Percentiles rank a stretch among this genome's conserved stretches.
These are phyloP conservation scores for Plecturocebus donacophilus DNA, from an alignment of 2,113 vertebrate genomes.

Conservation along the genomic window DNA sequence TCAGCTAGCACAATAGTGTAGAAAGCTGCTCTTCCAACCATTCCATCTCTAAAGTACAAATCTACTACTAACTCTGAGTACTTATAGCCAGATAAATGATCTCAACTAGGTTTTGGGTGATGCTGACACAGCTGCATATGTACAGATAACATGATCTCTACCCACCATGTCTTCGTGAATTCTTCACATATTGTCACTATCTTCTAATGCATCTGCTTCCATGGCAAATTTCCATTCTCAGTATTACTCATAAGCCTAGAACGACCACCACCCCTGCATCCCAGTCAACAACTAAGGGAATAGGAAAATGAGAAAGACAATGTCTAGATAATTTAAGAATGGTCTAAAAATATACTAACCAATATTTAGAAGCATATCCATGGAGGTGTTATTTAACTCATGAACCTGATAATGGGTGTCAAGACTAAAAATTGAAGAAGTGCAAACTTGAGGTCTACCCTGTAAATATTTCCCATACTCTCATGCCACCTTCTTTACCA, in stretches of 20 bases:
- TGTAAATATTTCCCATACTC: neutral
- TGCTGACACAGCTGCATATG: neutral
- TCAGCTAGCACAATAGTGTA: neutral
- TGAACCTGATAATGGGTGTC: neutral
- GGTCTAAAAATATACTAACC: neutral
- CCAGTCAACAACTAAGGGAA: neutral
- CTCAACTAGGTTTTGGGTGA: neutral
- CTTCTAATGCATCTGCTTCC: neutral
- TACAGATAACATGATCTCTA: neutral
- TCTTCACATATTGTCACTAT: neutral
- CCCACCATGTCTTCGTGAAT: neutral
- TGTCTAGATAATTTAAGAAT: neutral
- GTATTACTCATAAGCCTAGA: neutral
- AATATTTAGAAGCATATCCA: neutral
- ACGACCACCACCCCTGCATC: neutral
- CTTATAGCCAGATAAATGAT: neutral
- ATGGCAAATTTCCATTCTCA: neutral
- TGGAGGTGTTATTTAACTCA: neutral
- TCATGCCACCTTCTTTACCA: neutral
- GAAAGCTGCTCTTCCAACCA: neutral
- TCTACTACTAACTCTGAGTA: neutral
- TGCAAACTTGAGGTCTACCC: neutral
- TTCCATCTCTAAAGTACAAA: neutral
- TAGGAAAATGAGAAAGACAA: neutral
- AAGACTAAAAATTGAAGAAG: neutral